Evolutionary conservation across 1,140 invertebrate genomes (phyloP), one percentile per base, ranked within the genome.

Genomic region (Chionoecetes opilio): DNA sequence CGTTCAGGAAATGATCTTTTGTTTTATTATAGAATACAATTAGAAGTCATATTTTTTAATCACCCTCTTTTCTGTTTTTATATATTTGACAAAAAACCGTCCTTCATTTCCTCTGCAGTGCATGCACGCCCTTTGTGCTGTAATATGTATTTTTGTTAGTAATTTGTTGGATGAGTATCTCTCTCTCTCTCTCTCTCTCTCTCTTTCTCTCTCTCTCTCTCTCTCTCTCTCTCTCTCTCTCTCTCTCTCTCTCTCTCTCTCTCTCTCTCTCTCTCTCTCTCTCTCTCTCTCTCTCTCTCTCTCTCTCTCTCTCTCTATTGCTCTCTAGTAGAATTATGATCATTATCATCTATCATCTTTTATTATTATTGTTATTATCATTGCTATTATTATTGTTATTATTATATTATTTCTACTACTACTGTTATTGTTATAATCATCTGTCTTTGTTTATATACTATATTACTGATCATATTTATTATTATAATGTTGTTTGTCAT

Each of bases 231-330:
- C 63, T 75, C 63, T 75, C 63, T 75, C 63, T 75, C 63, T 75
- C 63, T 75, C 63, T 75, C 63, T 75, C 46, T 53, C 46, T 53
- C 46, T 53, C 46, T 53, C 46, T 75, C 63, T 75, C 63, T n/a
- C 63, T 21, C n/a, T 26, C 63, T 75, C n/a, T 75, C 6, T 0
- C 63, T n/a, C 63, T 21, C 11, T 75, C 9, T 21, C 9, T 9
- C 17, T 63, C 17, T 21, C 53, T 21, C 2, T 21, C 53, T 14
- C 21, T 2, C 5, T 63, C 21, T 63, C 53, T 21, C 53, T 21
- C 5, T 9, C n/a, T 75, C 8, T 21, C 63, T n/a, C n/a, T 1
- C 8, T 14, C 46, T 14, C 46, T 3, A 53, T n/a, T n/a, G n/a
- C n/a, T n/a, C n/a, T n/a, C n/a, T n/a, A n/a, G n/a, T n/a, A n/a